Evolutionary conservation across 2,888 invertebrate species (phyloP), one percentile per base, ranked within the genome.

Genomic region (Argyresthia goedartella): DNA sequence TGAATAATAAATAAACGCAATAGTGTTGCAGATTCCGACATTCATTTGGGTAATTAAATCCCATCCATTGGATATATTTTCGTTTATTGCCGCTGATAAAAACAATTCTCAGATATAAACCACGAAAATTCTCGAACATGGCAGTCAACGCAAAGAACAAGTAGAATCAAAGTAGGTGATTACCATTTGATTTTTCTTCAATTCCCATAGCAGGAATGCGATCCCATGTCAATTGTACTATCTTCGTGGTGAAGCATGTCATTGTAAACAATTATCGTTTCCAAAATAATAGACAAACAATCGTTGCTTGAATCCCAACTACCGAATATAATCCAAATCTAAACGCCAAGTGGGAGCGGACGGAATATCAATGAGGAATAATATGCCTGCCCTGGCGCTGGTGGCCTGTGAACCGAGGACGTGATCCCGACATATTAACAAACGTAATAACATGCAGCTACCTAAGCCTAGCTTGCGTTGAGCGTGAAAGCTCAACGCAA

Each of bases 321-420:
- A 79, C 80, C 39, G 15, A 84, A 84, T 81, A 76, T 85, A 85
- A 84, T 86, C 86, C 81, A 85, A 81, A 85, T 86, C 77, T 82
- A 84, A 86, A 81, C 81, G 81, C 71, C 73, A 69, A 65, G 67
- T 67, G 69, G 68, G 65, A 69, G 69, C 74, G 73, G 72, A 71
- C 76, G 66, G 85, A 84, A 86, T 86, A 78, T 77, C 76, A 85
- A 86, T 85, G 51, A 34, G 75, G 13, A 50, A 41, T n/a, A n/a
- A n/a, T 33, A 50, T 39, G 13, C 65, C 71, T 63, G 60, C 60
- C 65, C 66, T 68, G 71, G 69, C 74, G 71, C 71, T 73, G 73
- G 66, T 71, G 69, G 72, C 81, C 82, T 86, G 86, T 85, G 86
- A 86, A 86, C 84, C 71, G 73, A 65, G 71, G 78, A 86, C 86